A percentile compares a stretch with the other conserved stretches of the same genome.
These are phyloP conservation scores for Drosophila melanocephala DNA, from an alignment of 2,888 invertebrate species.

Conservation along the genomic window DNA sequence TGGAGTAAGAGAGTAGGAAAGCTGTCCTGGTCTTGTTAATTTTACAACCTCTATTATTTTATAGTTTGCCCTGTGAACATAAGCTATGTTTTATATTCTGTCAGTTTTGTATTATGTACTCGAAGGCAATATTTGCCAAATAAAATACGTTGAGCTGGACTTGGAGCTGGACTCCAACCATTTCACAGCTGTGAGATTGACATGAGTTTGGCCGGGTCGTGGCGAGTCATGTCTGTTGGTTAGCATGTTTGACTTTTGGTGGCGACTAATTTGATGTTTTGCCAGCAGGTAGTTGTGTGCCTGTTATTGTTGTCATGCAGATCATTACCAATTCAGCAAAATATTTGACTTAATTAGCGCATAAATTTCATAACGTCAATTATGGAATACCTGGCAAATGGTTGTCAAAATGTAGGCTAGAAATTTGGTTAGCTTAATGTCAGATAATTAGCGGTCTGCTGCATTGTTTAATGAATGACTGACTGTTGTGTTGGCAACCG, in stretches of 20 bases:
- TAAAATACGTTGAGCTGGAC: background rate
- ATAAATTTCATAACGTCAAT: constrained; percentile 28
- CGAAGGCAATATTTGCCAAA: constrained; percentile 35
- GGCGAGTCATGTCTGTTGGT: background rate
- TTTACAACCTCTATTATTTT: background rate
- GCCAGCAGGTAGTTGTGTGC: constrained; percentile 22
- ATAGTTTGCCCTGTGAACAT: background rate
- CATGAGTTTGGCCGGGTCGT: background rate
- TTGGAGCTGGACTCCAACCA: background rate
- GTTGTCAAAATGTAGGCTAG: constrained; percentile 25
- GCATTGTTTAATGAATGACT: background rate
- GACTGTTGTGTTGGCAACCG: constrained; percentile 6
- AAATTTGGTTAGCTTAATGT: constrained; percentile 46
- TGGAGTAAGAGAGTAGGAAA: background rate
- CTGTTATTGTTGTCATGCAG: constrained; percentile 16
- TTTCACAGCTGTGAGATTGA: background rate
- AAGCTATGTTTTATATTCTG: constrained; percentile 9
- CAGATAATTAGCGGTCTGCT: constrained; percentile 28
- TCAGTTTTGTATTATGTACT: constrained; percentile 11
- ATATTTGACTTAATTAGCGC: constrained; percentile 54
- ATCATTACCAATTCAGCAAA: constrained; percentile 44
- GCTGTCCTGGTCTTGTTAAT: background rate
- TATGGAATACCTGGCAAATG: constrained; percentile 11
- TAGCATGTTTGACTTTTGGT: constrained; percentile 29
- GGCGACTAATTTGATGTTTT: constrained; percentile 50